These are phyloP conservation scores for Shargacucullia verbasci DNA, from an alignment of 2,888 invertebrate genomes.

Conservation along the genomic window DNA sequence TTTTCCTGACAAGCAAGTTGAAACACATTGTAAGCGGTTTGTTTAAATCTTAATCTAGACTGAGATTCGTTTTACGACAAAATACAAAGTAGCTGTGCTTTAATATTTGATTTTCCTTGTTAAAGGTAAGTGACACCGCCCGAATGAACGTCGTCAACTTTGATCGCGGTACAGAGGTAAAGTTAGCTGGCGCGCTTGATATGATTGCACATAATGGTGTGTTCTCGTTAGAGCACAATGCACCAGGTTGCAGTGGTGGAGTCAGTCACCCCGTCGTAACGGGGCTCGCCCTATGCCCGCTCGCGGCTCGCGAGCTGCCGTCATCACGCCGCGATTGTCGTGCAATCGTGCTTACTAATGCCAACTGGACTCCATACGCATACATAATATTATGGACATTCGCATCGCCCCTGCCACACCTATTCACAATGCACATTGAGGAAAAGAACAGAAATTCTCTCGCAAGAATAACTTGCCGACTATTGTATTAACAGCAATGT, in stretches of 20 bases:
- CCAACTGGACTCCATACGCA: slow-evolving; percentile 75
- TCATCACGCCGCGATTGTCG: slow-evolving; percentile 81
- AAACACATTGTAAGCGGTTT: slow-evolving; percentile 4
- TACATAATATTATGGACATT: slow-evolving; percentile 69
- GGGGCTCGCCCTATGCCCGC: slow-evolving; percentile 86
- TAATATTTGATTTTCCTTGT: slow-evolving; percentile 66
- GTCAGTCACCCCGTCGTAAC: slow-evolving; percentile 88
- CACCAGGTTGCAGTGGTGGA: slow-evolving; percentile 86
- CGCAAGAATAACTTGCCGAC: slow-evolving; percentile 43
- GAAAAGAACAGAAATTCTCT: slow-evolving; percentile 47
- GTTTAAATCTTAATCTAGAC: slow-evolving; percentile 24
- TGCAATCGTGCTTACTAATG: slow-evolving; percentile 81
- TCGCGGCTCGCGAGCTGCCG: slow-evolving; percentile 72
- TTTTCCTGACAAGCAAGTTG: slow-evolving; percentile 25
- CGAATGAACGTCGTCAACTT: slow-evolving; percentile 31
- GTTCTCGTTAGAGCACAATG: slow-evolving; percentile 89
- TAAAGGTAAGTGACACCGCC: slow-evolving; percentile 76
- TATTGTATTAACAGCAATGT: slow-evolving; percentile 62
- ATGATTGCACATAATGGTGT: slow-evolving; percentile 83
- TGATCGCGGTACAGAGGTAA: slow-evolving; percentile 64
- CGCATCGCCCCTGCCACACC: slow-evolving; percentile 59
- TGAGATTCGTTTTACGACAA: slow-evolving; percentile 8
- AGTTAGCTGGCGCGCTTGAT: slow-evolving; percentile 74
- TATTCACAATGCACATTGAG: slow-evolving; percentile 54
- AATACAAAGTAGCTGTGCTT: slow-evolving; percentile 13